Percentiles rank a stretch among this genome's conserved stretches.
Evolutionary conservation across 1,140 invertebrate genomes (phyloP).

Genomic region (Drosophila pruinosa): DNA sequence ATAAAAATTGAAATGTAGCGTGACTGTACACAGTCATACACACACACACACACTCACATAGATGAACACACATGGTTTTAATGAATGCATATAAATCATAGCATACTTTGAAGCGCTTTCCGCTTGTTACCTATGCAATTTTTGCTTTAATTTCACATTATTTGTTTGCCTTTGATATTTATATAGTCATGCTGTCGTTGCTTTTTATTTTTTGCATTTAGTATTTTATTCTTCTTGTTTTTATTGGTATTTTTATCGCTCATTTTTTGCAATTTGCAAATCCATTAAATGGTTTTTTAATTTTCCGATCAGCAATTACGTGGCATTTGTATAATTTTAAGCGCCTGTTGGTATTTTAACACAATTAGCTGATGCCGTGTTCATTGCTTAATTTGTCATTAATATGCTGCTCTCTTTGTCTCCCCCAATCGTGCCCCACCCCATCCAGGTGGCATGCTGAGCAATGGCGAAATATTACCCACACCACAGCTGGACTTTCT

Average conservation of each 20-base stretch:
- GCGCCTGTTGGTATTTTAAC: conserved; percentile 55
- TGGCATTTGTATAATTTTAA: conserved; percentile 67
- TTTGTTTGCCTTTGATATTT: conserved; percentile 44
- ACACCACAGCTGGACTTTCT: conserved; percentile 78
- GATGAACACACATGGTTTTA: conserved; percentile 22
- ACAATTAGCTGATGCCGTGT: conserved; percentile 52
- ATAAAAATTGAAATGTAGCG: conserved; percentile 74
- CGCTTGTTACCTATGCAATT: conserved; percentile 73
- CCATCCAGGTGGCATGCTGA: conserved; percentile 51
- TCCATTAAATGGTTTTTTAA: conserved; percentile 70
- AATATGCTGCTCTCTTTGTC: conserved; percentile 41
- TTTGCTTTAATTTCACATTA: conserved; percentile 73
- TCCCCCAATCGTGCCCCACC: neutral
- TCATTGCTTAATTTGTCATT: conserved; percentile 63
- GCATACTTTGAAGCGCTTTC: conserved; percentile 71
- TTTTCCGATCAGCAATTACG: conserved; percentile 59
- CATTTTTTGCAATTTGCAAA: conserved; percentile 52
- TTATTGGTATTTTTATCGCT: conserved; percentile 27
- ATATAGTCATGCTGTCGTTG: conserved; percentile 5
- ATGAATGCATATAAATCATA: conserved; percentile 74
- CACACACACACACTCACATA: conserved; percentile 3
- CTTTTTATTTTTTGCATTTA: neutral
- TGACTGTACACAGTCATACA: conserved; percentile 6
- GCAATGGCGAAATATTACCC: conserved; percentile 33
- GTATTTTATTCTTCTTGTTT: conserved; percentile 5